Evolutionary conservation across 2,797 vertebrate genomes (phyloP).

Genomic region (Euthynnus affinis): DNA sequence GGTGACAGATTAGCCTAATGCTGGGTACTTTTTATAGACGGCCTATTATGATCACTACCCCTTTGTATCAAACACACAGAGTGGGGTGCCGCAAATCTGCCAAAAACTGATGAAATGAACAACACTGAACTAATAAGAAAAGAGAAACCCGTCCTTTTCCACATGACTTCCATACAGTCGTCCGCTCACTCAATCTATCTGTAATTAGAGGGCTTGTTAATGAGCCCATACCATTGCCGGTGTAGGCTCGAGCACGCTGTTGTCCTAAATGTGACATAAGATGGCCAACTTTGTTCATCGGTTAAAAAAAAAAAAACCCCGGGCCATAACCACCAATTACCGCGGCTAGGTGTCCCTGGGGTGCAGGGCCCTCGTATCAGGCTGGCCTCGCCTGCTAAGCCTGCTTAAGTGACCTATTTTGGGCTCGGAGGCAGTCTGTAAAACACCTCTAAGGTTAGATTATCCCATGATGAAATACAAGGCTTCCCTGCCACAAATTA

Average conservation of each 20-base stretch:
- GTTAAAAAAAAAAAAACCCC: slow-evolving; percentile 61
- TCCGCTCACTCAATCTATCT: slow-evolving; percentile 47
- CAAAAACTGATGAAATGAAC: slow-evolving; percentile 26
- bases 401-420: slow-evolving; percentile 86
- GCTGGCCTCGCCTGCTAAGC: slow-evolving; percentile 76
- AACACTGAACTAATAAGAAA: slow-evolving; percentile 9
- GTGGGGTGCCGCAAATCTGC: slow-evolving; percentile 21
- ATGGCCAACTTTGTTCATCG: slow-evolving; percentile 77
- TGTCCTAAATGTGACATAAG: slow-evolving; percentile 81
- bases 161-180: neutral
- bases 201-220: slow-evolving; percentile 85
- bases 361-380: slow-evolving; percentile 55
- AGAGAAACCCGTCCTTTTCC: neutral
- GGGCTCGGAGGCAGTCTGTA: slow-evolving; percentile 73
- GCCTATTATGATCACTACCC: slow-evolving; percentile 83
- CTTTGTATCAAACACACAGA: slow-evolving; percentile 84
- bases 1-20: slow-evolving; percentile 94
- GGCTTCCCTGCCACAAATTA: slow-evolving; percentile 78
- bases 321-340: slow-evolving; percentile 85
- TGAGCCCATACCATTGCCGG: slow-evolving; percentile 55
- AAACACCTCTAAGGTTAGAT: slow-evolving; percentile 87
- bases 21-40: slow-evolving; percentile 89
- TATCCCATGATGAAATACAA: slow-evolving; percentile 83
- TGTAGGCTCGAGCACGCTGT: slow-evolving; percentile 28
- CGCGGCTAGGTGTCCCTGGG: slow-evolving; percentile 71